Percentiles rank a stretch among this genome's conserved stretches.
These are phyloP conservation scores for Phthorimaea operculella DNA, from an alignment of 1,140 invertebrate species.

Conservation along the genomic window DNA sequence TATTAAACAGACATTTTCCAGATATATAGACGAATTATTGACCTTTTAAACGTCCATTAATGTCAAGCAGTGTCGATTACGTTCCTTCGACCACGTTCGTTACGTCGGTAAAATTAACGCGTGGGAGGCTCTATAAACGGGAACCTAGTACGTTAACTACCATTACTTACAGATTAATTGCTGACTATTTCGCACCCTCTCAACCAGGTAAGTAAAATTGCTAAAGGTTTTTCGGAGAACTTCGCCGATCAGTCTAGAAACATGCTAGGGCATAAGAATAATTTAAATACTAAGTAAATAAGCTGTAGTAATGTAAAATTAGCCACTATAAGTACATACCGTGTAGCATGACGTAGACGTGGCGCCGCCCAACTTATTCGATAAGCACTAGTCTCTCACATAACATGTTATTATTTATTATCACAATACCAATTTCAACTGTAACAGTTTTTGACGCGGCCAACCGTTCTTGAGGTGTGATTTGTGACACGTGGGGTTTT, in stretches of 20 bases:
- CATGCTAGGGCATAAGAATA: too few species aligned
- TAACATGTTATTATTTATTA: constrained; percentile 48
- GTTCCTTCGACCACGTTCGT: too few species aligned
- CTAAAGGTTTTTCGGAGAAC: too few species aligned
- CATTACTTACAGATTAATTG: neutral
- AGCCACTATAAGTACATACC: constrained; percentile 36
- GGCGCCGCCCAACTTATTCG: constrained; percentile 39
- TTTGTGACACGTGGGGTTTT: constrained; percentile 3
- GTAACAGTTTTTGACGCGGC: constrained; percentile 17
- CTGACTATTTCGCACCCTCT: too few species aligned
- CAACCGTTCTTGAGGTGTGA: constrained; percentile 10
- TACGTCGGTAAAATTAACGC: too few species aligned
- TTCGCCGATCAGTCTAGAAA: too few species aligned
- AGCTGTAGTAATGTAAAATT: neutral
- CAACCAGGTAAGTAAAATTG: too few species aligned
- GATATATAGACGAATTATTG: too few species aligned
- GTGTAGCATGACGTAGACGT: constrained; percentile 51
- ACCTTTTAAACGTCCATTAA: too few species aligned
- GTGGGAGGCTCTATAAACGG: neutral
- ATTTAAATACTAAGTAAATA: neutral
- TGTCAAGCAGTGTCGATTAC: too few species aligned
- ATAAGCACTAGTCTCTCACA: constrained; percentile 53
- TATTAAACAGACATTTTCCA: too few species aligned
- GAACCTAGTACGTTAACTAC: neutral
- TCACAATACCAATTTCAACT: constrained; percentile 35